Evolutionary conservation across 1,140 invertebrate genomes (phyloP), one percentile per base, ranked within the genome.

Genomic region (Lordiphosa collinella): DNA sequence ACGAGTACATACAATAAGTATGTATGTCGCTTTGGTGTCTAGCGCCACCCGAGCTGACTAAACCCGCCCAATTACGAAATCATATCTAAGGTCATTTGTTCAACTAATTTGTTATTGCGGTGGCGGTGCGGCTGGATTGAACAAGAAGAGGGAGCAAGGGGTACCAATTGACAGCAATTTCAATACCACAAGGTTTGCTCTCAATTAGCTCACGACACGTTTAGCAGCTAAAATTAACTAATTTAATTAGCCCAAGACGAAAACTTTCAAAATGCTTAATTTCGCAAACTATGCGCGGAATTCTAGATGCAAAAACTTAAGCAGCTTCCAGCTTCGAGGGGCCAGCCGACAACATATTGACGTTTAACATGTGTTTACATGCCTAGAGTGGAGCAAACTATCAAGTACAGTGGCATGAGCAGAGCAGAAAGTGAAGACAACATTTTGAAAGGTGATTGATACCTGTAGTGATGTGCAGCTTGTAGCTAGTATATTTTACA

Each of bases 41-140:
- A 35, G 36, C 31, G 51, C 41, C 40, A 38, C 52, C 25, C 18
- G 18, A 34, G 46, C 50, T 47, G 13, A 57, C 34, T 13, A 41
- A 57, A 74, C 58, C 60, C 66, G 57, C 57, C 76, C 76, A 76
- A 72, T 82, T 82, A 76, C 76, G 76, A 82, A 82, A 82, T 82
- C 76, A 84, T 82, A 84, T 82, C 76, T 82, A 82, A 82, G 76
- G 76, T 82, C 76, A 84, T 82, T 84, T 82, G 76, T 82, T 72
- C 53, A 44, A 56, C 76, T 82, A 84, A 82, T 82, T 82, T 84
- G 63, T 54, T 44, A 54, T 35, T 67, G 44, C 13, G 56, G 52
- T 41, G 50, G 51, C 49, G 35, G 41, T 52, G 43, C 50, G 9
- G 36, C 10, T 25, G 10, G 7, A 4, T 29, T 29, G 25, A 29